A percentile compares a stretch with the other conserved stretches of the same genome.
Conservation (phyloP, 2,888 invertebrate species). For the Galeruca laticollis region DNA sequence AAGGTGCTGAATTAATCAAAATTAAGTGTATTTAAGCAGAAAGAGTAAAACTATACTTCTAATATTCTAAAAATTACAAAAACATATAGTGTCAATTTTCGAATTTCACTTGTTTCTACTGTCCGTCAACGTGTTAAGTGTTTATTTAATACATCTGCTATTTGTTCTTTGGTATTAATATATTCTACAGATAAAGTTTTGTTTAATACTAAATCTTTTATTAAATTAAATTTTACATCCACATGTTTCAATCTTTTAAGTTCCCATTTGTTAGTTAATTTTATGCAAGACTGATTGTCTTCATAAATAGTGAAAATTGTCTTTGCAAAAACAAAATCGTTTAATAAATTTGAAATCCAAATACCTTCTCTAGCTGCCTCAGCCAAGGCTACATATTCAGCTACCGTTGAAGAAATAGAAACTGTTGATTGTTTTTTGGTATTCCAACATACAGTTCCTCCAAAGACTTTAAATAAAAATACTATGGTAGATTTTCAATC, state of each 20-base stretch:
- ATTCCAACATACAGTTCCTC: slow-evolving; percentile 53
- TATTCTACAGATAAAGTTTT: slow-evolving; percentile 27
- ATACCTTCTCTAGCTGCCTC: slow-evolving; percentile 50
- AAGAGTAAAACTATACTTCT: too few species aligned
- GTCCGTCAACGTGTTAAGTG: too few species aligned
- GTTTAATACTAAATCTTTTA: slow-evolving; percentile 28
- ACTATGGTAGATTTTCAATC: slow-evolving; percentile 56
- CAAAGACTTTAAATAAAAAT: slow-evolving; percentile 50
- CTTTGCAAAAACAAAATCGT: slow-evolving; percentile 20
- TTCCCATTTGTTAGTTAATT: slow-evolving; percentile 27
- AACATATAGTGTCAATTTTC: too few species aligned
- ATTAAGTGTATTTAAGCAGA: too few species aligned
- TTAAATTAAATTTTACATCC: slow-evolving; percentile 36
- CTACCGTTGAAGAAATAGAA: slow-evolving; percentile 56
- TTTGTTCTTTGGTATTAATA: slow-evolving; percentile 21
- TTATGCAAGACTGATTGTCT: slow-evolving; percentile 31
- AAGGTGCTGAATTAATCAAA: too few species aligned
- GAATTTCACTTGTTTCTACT: too few species aligned
- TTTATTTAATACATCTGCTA: too few species aligned
- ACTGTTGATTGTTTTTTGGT: slow-evolving; percentile 55
- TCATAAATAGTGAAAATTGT: background rate
- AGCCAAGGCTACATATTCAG: slow-evolving; percentile 56
- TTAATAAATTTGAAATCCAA: slow-evolving; percentile 43
- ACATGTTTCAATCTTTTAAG: slow-evolving; percentile 38
- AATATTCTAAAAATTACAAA: too few species aligned